phyloP scores from a whole-genome alignment of 2,888 invertebrate genomes.

The Oscheius myriophilus region DNA sequence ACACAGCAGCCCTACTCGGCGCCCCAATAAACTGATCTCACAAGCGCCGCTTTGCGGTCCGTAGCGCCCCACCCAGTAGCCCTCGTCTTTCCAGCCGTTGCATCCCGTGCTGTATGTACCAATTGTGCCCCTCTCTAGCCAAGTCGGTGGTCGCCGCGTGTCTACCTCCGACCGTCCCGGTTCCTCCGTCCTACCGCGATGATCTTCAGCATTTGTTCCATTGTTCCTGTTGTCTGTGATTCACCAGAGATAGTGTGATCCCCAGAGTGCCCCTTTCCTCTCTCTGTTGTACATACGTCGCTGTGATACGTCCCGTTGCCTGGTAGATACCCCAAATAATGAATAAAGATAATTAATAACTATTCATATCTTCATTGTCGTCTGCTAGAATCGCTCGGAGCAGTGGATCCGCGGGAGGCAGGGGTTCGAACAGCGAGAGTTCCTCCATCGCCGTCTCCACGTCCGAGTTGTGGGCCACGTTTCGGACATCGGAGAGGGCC shows the following conservation, averaged over 20 bases:
- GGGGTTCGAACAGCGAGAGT: slow-evolving; percentile 41
- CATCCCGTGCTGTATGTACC: background rate
- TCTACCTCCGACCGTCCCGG: slow-evolving; percentile 2
- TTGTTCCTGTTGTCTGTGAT: slow-evolving; percentile 19
- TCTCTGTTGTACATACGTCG: slow-evolving; percentile 19
- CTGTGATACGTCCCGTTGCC: slow-evolving; percentile 6
- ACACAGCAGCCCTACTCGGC: slow-evolving; percentile 30
- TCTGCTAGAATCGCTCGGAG: slow-evolving; percentile 1
- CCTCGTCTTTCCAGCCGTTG: slow-evolving; percentile 1
- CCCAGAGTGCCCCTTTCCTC: slow-evolving; percentile 3
- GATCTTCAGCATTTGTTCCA: slow-evolving; percentile 25
- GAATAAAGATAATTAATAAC: slow-evolving; percentile 17
- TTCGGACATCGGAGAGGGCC: slow-evolving; percentile 91
- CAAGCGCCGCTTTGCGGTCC: too few relatives aligned
- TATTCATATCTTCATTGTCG: background rate
- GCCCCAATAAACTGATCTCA: slow-evolving; percentile 16
- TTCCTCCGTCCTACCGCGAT: slow-evolving; percentile 10
- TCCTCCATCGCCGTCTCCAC: slow-evolving; percentile 54
- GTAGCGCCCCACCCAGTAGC: background rate
- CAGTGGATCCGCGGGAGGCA: slow-evolving; percentile 10
- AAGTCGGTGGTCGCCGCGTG: slow-evolving; percentile 5
- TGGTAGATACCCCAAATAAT: slow-evolving; percentile 20
- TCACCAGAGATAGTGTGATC: background rate
- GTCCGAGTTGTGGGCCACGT: slow-evolving; percentile 93
- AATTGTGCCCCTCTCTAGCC: slow-evolving; percentile 21